Evolutionary conservation across 2,113 vertebrate genomes (phyloP).

Genomic region (Dromas ardeola): DNA sequence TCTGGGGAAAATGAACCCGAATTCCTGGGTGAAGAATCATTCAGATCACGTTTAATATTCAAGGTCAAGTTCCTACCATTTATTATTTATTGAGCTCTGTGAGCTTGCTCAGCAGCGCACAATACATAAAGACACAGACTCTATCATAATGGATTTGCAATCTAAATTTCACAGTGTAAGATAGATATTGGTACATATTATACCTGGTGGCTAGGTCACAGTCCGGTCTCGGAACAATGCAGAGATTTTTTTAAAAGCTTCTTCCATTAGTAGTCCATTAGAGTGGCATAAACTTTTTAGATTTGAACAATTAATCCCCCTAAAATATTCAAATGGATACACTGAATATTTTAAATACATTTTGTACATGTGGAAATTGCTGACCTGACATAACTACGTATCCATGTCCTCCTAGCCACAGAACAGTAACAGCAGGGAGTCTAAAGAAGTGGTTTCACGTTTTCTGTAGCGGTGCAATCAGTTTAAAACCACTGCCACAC

Average conservation of each 20-base stretch:
- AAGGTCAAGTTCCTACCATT: conserved; percentile 17
- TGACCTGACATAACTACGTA: not conserved
- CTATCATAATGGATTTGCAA: conserved; percentile 47
- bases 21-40: not conserved
- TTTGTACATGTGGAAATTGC: not conserved
- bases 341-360: conserved; percentile 38
- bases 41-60: not conserved
- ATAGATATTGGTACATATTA: conserved; percentile 44
- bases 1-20: not conserved
- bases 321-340: conserved; percentile 45
- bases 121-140: conserved; percentile 43
- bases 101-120: conserved; percentile 35
- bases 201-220: conserved; percentile 49
- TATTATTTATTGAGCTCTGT: conserved; percentile 57
- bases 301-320: conserved; percentile 45
- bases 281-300: conserved; percentile 52
- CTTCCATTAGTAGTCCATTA: conserved; percentile 63
- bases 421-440: not conserved
- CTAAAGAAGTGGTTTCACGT: not conserved
- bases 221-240: not conserved
- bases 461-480: not conserved
- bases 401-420: not conserved
- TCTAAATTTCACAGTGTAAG: conserved; percentile 32
- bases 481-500: not conserved
- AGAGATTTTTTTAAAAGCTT: conserved; percentile 41